Evolutionary conservation across 2,113 vertebrate genomes (phyloP).

Genomic region (Ailurus styani): DNA sequence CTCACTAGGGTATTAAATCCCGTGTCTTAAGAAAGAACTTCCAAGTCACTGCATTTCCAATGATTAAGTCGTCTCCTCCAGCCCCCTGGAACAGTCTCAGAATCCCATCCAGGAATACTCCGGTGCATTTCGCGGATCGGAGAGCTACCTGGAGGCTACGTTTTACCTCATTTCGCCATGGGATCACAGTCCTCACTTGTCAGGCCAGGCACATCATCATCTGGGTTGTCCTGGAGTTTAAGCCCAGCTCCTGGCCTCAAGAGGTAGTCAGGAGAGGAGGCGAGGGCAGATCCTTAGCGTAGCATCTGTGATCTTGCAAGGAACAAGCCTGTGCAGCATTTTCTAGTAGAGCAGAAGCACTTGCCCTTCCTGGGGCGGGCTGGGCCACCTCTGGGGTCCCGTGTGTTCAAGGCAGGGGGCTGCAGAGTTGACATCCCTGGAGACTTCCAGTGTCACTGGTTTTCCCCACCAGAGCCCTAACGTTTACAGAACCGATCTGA

Average conservation of each 20-base stretch:
- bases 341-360: not conserved
- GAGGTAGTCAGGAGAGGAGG: not conserved
- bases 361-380: not conserved
- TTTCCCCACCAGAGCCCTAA: not conserved
- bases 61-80: not conserved
- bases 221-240: not conserved
- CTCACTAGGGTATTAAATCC: not conserved
- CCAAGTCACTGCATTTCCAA: not conserved
- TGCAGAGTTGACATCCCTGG: not conserved
- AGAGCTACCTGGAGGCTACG: not conserved
- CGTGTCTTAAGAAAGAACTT: not conserved
- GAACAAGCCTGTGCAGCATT: not conserved
- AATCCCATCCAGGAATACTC: not conserved
- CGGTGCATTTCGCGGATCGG: not conserved
- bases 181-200: not conserved
- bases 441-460: not conserved
- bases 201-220: not conserved
- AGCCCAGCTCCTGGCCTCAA: not conserved
- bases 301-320: not conserved
- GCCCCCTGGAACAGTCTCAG: not conserved
- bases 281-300: not conserved
- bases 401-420: not conserved
- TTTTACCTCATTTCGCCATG: not conserved
- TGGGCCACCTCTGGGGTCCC: not conserved
- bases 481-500: not conserved